phyloP scores from a whole-genome alignment of 2,113 vertebrate genomes.

The Prietella phreatophila region DNA sequence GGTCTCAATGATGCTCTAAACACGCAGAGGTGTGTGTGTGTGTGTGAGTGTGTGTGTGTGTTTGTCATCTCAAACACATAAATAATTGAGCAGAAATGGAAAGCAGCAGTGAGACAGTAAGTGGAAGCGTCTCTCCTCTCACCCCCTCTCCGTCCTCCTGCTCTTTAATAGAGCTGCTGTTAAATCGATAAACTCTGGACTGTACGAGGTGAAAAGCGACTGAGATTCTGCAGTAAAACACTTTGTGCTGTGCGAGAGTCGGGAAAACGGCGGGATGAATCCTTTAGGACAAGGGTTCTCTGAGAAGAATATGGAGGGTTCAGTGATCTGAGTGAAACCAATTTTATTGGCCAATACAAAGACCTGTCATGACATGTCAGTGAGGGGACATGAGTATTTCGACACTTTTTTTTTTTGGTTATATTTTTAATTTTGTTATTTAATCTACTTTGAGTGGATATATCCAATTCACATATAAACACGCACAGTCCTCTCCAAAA shows the following conservation, averaged over 20 bases:
- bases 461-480: not conserved
- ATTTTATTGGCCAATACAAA: not conserved
- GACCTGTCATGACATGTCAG: not conserved
- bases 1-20: not conserved
- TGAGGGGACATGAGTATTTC: not conserved
- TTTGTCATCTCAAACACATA: conserved; percentile 70
- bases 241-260: conserved; percentile 18
- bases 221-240: conserved; percentile 34
- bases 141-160: conserved; percentile 18
- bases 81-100: conserved; percentile 72
- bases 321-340: not conserved
- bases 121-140: conserved; percentile 44
- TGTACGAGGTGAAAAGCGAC: conserved; percentile 2
- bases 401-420: too few relatives aligned
- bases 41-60: conserved; percentile 57
- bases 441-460: not conserved
- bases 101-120: conserved; percentile 64
- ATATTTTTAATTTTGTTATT: not conserved
- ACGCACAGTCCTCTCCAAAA: not conserved
- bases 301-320: not conserved
- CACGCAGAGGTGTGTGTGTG: conserved; percentile 52
- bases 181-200: conserved; percentile 36
- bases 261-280: conserved; percentile 1
- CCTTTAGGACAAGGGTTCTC: conserved; percentile 1
- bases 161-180: conserved; percentile 43